These are phyloP conservation scores for Operophtera brumata DNA, from an alignment of 2,888 invertebrate species.

Conservation along the genomic window DNA sequence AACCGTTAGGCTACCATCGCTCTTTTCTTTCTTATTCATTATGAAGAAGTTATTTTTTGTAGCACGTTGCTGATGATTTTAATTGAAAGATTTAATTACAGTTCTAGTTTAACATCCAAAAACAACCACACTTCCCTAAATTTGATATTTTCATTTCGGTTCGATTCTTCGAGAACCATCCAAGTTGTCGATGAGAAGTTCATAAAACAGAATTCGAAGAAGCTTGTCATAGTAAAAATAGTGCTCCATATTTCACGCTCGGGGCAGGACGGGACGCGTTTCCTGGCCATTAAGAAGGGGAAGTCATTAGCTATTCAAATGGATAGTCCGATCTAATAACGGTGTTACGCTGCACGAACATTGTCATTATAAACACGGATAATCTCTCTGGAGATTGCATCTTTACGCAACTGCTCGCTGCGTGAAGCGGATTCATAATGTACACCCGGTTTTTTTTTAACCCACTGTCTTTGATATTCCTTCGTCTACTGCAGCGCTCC, in stretches of 20 bases:
- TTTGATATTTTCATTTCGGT: too few relatives aligned
- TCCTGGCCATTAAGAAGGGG: constrained; percentile 64
- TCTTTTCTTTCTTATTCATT: too few relatives aligned
- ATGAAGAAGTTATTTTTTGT: too few relatives aligned
- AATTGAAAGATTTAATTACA: too few relatives aligned
- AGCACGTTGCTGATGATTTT: too few relatives aligned
- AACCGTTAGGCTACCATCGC: too few relatives aligned
- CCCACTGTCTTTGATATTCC: too few relatives aligned
- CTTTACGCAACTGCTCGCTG: constrained; percentile 55
- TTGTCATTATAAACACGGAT: constrained; percentile 61
- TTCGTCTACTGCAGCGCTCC: too few relatives aligned
- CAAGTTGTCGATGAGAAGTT: not conserved
- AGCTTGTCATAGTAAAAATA: constrained; percentile 20
- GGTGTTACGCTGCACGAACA: constrained; percentile 55
- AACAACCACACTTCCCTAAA: too few relatives aligned
- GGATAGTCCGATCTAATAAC: constrained; percentile 63
- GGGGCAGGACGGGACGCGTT: constrained; percentile 54
- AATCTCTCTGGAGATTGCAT: constrained; percentile 57
- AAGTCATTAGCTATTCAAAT: constrained; percentile 69
- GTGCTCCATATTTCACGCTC: constrained; percentile 29
- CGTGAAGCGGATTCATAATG: constrained; percentile 44
- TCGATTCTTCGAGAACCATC: too few relatives aligned
- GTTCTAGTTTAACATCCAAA: too few relatives aligned
- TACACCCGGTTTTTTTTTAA: constrained; percentile 7
- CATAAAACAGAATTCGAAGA: not conserved